Evolutionary conservation across 2,113 vertebrate genomes (phyloP).

Genomic region (Pangasianodon hypophthalmus): DNA sequence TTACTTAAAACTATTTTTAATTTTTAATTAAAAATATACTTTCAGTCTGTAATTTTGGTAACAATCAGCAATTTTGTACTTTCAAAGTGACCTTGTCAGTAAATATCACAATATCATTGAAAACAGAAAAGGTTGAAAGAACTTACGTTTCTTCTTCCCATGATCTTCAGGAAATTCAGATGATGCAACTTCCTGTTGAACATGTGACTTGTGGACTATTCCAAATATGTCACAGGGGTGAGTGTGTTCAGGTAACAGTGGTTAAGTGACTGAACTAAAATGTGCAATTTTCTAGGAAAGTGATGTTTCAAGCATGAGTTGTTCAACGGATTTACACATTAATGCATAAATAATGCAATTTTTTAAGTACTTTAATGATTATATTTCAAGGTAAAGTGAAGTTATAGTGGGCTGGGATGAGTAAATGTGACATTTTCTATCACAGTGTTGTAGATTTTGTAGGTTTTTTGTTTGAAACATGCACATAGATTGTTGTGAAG

Average conservation of each 20-base stretch:
- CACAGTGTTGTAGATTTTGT: background rate
- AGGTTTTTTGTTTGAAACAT: background rate
- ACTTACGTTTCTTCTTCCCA: background rate
- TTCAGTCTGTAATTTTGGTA: background rate
- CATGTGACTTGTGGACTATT: background rate
- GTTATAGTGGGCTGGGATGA: background rate
- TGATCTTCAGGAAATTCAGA: background rate
- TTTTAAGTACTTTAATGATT: background rate
- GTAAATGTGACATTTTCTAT: background rate
- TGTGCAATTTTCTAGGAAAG: background rate
- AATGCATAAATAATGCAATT: background rate
- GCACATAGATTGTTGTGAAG: background rate
- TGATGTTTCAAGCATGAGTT: background rate
- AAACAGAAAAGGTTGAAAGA: background rate
- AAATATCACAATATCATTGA: background rate
- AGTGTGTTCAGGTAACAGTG: background rate
- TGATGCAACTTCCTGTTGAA: background rate
- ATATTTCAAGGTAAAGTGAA: background rate
- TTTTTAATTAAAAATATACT: background rate
- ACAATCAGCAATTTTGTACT: background rate
- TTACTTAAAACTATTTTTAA: background rate
- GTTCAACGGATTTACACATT: background rate
- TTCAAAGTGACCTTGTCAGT: background rate
- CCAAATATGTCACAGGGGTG: background rate
- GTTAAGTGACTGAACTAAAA: background rate